Percentiles rank a stretch among this genome's conserved stretches.
Evolutionary conservation across 2,797 vertebrate genomes (phyloP).

Genomic region (Tenualosa ilisha): DNA sequence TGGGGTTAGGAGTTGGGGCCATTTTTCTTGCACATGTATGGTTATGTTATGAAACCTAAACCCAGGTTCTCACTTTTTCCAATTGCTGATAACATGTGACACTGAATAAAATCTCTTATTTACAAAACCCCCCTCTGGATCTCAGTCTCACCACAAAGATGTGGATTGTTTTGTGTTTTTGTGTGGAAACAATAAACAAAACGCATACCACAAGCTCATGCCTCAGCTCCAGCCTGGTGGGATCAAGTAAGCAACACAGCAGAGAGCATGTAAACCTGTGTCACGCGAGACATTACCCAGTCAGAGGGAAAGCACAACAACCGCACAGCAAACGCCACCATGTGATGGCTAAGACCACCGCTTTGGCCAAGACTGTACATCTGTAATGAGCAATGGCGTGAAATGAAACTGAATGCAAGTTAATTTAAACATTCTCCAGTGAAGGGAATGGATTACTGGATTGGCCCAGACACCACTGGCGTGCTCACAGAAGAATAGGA

Average conservation of each 20-base stretch:
- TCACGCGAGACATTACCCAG: slow-evolving; percentile 4
- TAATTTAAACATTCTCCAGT: not conserved
- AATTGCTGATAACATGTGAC: not conserved
- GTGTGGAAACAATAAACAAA: not conserved
- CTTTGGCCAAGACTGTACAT: not conserved
- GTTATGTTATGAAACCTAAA: not conserved
- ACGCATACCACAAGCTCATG: not conserved
- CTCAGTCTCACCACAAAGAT: not conserved
- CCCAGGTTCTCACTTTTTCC: not conserved
- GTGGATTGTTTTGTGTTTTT: not conserved
- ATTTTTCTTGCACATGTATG: not conserved
- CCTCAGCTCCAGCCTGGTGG: not conserved
- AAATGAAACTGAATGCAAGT: not conserved
- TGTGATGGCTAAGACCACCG: not conserved
- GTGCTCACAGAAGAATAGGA: slow-evolving; percentile 30
- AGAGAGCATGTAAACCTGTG: slow-evolving; percentile 2
- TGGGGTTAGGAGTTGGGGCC: not conserved
- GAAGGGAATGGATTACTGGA: not conserved
- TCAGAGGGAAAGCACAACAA: not conserved
- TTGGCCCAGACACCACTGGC: not conserved
- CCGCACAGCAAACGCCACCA: not conserved
- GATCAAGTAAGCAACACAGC: not conserved
- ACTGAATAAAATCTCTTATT: not conserved
- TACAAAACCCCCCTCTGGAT: not conserved
- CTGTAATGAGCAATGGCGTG: not conserved